Conservation (phyloP, 37 sponge, comb jelly and placozoan species). For the Petrosia ficiformis region DNA sequence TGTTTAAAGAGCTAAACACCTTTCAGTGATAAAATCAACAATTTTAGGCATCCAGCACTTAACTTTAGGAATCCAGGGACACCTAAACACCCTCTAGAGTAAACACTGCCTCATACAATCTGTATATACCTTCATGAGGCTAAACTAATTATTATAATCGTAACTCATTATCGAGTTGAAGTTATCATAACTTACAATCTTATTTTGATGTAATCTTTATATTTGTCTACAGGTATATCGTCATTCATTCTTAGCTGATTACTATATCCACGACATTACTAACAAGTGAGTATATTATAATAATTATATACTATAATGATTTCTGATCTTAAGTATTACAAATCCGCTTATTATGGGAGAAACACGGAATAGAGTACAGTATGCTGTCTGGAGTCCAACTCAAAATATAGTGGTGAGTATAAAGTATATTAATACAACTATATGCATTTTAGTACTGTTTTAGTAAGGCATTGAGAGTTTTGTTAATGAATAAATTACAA, state of each 20-base stretch:
- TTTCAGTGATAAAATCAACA: too few species aligned
- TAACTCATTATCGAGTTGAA: background rate
- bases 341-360: background rate
- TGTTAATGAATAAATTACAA: too few species aligned
- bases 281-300: background rate
- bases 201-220: background rate
- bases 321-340: background rate
- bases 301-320: background rate
- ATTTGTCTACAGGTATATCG: slow-evolving; percentile 58
- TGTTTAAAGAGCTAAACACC: too few species aligned
- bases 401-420: too few species aligned
- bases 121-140: too few species aligned
- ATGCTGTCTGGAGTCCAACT: background rate
- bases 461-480: too few species aligned
- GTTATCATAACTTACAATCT: background rate
- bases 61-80: too few species aligned
- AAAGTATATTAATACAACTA: too few species aligned
- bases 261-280: slow-evolving; percentile 26
- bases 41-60: too few species aligned
- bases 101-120: too few species aligned
- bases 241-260: slow-evolving; percentile 56
- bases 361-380: background rate
- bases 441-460: too few species aligned
- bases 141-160: background rate
- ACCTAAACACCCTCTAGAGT: too few species aligned